Base-by-base conservation (phyloP, 2,888 invertebrate genomes). In the Morinoia aosen region DNA sequence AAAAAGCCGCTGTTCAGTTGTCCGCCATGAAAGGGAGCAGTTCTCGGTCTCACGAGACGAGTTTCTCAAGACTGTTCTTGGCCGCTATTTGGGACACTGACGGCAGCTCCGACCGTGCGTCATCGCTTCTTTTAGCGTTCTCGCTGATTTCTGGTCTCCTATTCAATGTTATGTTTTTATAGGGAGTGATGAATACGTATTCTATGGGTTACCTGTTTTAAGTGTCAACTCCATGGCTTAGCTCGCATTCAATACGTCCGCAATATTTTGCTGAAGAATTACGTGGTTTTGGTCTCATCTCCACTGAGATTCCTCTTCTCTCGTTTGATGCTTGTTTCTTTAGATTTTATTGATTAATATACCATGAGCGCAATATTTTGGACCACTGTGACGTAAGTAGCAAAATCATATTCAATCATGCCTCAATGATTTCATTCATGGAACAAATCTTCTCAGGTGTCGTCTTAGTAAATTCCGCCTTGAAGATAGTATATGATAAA, bases 71-170 rank as follows among this genome's bases (percentile, higher is more conserved):
- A 12, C 76, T 76, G 76, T 76, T 76, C 76, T 76, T 76, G 76
- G 76, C 76, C 76, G 76, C 76, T 76, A 76, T 76, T 76, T 33
- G 76, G 76, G 76, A 76, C 76, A 16, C 76, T 76, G 76, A 76
- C 76, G 76, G 25, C 76, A 76, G 19, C 76, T 33, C 76, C 7
- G 76, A 33, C 76, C 76, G 76, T 76, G 76, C 76, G 76, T 76
- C 76, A 76, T 76, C 76, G 76, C 76, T 76, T 76, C 76, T 76
- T 76, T 76, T 76, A 76, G 76, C 76, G 76, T 25, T 33, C 25
- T 76, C 19, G 25, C 76, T 76, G 76, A 76, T 76, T 76, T 76
- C 25, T 33, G 16, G 76, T 76, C 76, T 76, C 33, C 76, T 25
- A 33, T 33, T 16, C 19, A 16, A 76, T 33, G 76, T 76, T 76